A percentile compares a stretch with the other conserved stretches of the same genome.
These are phyloP conservation scores for Grallaria varia DNA, from an alignment of 2,113 vertebrate genomes.

Conservation along the genomic window DNA sequence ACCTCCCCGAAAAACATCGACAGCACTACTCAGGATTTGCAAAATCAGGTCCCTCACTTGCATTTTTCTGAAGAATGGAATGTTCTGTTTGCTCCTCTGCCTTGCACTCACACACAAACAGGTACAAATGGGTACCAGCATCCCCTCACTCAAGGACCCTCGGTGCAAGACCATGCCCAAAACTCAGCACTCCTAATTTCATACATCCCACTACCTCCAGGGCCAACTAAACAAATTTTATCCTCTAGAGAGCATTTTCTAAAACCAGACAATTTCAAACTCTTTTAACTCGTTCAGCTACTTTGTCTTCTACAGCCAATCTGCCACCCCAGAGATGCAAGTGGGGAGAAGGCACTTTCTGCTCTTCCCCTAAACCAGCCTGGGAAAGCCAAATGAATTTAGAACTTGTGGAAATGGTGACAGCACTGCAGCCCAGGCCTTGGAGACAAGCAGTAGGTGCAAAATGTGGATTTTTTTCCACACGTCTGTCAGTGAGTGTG, in stretches of 20 bases:
- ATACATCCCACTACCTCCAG: neutral
- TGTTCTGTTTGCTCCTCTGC: neutral
- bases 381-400: neutral
- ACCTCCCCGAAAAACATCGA: neutral
- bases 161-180: neutral
- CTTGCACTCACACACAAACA: neutral
- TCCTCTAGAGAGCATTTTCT: neutral
- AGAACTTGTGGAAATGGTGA: neutral
- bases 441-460: neutral
- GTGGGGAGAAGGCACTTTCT: neutral
- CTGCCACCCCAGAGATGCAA: neutral
- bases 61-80: neutral
- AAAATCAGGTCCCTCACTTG: neutral
- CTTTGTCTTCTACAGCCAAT: neutral
- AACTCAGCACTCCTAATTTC: neutral
- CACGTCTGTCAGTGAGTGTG: rapidly evolving
- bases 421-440: neutral
- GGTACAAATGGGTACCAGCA: neutral
- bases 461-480: neutral
- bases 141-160: neutral
- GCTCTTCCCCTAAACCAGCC: neutral
- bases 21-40: neutral
- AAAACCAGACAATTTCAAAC: neutral
- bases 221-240: neutral
- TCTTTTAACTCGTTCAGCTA: neutral